Evolutionary conservation across 2,888 invertebrate species (phyloP).

Genomic region (Helleia helle): DNA sequence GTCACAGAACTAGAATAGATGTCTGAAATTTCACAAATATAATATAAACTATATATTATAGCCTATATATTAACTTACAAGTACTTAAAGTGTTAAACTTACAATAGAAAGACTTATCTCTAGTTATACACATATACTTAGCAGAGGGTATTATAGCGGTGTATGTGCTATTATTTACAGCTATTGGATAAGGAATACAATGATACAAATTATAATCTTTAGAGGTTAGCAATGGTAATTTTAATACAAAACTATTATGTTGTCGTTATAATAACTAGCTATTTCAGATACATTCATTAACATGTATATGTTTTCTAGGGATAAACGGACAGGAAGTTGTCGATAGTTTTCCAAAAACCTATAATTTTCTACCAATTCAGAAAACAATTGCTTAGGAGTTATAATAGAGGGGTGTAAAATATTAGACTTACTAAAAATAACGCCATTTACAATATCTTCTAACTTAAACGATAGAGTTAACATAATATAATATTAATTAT

Average conservation of each 20-base stretch:
- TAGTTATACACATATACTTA: slow-evolving; percentile 15
- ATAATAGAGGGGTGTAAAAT: slow-evolving; percentile 14
- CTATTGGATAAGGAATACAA: slow-evolving; percentile 11
- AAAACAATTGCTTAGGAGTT: slow-evolving; percentile 14
- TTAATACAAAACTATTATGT: slow-evolving; percentile 12
- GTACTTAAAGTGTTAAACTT: slow-evolving; percentile 11
- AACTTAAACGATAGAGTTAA: too few relatives aligned
- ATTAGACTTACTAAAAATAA: slow-evolving; percentile 12
- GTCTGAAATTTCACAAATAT: slow-evolving; percentile 10
- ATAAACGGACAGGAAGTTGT: slow-evolving; percentile 14
- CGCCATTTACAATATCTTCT: too few relatives aligned
- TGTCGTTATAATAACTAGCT: slow-evolving; percentile 10
- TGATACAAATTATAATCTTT: slow-evolving; percentile 9
- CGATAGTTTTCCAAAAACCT: slow-evolving; percentile 10
- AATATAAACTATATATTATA: not conserved
- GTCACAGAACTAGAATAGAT: slow-evolving; percentile 8
- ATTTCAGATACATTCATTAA: slow-evolving; percentile 13
- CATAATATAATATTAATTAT: too few relatives aligned
- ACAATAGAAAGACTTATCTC: slow-evolving; percentile 13
- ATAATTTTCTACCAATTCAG: slow-evolving; percentile 13
- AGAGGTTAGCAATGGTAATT: slow-evolving; percentile 1
- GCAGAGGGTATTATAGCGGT: slow-evolving; percentile 13
- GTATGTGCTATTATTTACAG: slow-evolving; percentile 4
- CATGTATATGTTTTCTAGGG: slow-evolving; percentile 12
- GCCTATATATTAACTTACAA: slow-evolving; percentile 11